phyloP scores from a whole-genome alignment of 2,888 invertebrate genomes.

The Pandemis cinnamomeana region DNA sequence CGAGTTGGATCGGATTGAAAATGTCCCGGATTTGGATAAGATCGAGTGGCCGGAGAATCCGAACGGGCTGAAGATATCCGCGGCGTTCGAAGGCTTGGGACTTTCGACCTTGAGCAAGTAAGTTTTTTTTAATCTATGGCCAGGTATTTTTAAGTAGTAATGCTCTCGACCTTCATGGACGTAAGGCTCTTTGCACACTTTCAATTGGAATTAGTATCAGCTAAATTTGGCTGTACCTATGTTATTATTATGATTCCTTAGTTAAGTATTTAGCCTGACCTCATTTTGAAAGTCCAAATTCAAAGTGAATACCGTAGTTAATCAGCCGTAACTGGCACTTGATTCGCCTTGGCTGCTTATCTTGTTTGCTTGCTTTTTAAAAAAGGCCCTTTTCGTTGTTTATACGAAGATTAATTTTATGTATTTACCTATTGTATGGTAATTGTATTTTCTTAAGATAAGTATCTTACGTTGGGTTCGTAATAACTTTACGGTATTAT shows the following conservation, averaged over 20 bases:
- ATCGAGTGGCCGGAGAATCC: constrained; percentile 77
- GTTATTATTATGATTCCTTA: background rate
- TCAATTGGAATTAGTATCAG: background rate
- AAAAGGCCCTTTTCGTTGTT: constrained; percentile 25
- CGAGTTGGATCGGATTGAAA: constrained; percentile 68
- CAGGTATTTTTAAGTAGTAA: no score
- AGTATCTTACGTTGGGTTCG: background rate
- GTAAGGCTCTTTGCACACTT: background rate
- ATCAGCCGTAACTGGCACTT: constrained; percentile 26
- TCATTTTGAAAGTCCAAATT: constrained; percentile 20
- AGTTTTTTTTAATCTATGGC: constrained; percentile 49
- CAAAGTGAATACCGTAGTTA: constrained; percentile 37
- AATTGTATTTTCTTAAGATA: constrained; percentile 15
- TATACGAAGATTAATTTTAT: constrained; percentile 26
- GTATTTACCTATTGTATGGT: constrained; percentile 13
- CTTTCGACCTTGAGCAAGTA: constrained; percentile 77
- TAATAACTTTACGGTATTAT: background rate
- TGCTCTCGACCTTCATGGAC: background rate
- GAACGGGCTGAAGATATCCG: constrained; percentile 75
- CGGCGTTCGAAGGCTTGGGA: constrained; percentile 73
- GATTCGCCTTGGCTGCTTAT: constrained; percentile 61
- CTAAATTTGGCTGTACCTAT: background rate
- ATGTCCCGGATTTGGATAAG: constrained; percentile 74
- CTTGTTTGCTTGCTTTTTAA: constrained; percentile 41
- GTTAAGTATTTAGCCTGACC: background rate